Evolutionary conservation across 1,140 invertebrate species (phyloP).

Genomic region (Drosophila cardini): DNA sequence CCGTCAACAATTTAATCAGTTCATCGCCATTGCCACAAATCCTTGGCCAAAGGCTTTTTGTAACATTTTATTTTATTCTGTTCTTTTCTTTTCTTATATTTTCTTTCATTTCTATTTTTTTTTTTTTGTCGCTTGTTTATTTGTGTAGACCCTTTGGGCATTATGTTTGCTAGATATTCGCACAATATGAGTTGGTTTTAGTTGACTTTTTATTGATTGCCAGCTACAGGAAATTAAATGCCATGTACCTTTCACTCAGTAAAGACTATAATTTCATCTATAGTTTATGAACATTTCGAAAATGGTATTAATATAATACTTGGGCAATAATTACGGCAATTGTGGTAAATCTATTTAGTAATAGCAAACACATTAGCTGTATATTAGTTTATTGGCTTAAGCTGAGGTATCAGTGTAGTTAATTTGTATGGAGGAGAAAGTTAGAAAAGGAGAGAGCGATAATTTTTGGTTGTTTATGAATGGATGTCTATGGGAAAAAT

Average conservation of each 20-base stretch:
- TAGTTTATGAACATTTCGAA: slow-evolving; percentile 34
- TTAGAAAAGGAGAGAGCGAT: too few relatives aligned
- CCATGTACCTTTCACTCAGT: slow-evolving; percentile 21
- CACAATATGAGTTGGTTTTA: slow-evolving; percentile 65
- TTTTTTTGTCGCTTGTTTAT: slow-evolving; percentile 42
- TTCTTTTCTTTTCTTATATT: slow-evolving; percentile 7
- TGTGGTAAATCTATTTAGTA: slow-evolving; percentile 18
- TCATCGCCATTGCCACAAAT: slow-evolving; percentile 70
- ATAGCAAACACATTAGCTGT: background rate
- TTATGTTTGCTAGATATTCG: slow-evolving; percentile 55
- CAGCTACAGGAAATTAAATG: slow-evolving; percentile 75
- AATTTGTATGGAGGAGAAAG: background rate
- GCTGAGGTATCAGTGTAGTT: background rate
- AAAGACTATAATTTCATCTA: slow-evolving; percentile 59
- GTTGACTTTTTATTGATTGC: slow-evolving; percentile 67
- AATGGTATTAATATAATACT: slow-evolving; percentile 45
- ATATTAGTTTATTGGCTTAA: background rate
- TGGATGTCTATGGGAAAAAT: too few relatives aligned
- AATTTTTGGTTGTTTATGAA: too few relatives aligned
- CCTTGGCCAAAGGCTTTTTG: slow-evolving; percentile 59
- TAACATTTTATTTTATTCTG: slow-evolving; percentile 46
- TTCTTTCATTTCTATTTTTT: slow-evolving; percentile 5
- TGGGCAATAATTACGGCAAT: slow-evolving; percentile 33
- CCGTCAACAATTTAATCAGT: slow-evolving; percentile 81
- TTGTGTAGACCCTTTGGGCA: slow-evolving; percentile 44